Percentiles rank a stretch among this genome's conserved stretches.
These are phyloP conservation scores for Ctena decussata DNA, from an alignment of 2,888 invertebrate genomes.

Conservation along the genomic window DNA sequence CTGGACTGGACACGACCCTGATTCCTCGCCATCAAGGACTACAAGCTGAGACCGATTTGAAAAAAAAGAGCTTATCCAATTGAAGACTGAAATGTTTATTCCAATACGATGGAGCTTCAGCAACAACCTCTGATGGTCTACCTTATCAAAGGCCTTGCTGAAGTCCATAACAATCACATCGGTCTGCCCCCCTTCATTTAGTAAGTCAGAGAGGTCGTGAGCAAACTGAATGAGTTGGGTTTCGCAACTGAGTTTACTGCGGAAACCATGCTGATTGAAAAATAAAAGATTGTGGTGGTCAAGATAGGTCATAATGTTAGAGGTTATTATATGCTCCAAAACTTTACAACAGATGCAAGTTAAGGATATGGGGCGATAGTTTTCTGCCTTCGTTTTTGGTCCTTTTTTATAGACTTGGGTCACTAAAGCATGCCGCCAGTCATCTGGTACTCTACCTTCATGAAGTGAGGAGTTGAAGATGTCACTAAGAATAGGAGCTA, in stretches of 20 bases:
- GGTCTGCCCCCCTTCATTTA: neutral
- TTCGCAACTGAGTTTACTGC: neutral
- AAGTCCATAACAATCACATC: neutral
- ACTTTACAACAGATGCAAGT: neutral
- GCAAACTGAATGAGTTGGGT: neutral
- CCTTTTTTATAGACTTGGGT: too few relatives aligned
- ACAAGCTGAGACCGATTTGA: neutral
- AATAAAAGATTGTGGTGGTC: neutral
- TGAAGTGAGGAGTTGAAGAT: too few relatives aligned
- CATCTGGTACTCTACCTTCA: too few relatives aligned
- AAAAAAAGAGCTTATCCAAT: neutral
- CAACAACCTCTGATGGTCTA: neutral
- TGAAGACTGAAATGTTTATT: neutral
- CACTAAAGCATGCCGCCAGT: too few relatives aligned
- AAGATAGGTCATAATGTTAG: neutral
- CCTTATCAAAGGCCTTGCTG: neutral
- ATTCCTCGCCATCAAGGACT: neutral
- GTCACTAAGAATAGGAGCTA: too few relatives aligned
- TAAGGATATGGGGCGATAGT: slow-evolving; percentile 6
- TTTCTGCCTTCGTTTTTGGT: too few relatives aligned
- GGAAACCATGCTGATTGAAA: neutral
- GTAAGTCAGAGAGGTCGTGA: neutral
- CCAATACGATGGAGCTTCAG: neutral
- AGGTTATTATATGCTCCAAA: neutral
- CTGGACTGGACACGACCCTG: too few relatives aligned